Conservation (phyloP, 2,888 invertebrate genomes). For the Spisula solida region DNA sequence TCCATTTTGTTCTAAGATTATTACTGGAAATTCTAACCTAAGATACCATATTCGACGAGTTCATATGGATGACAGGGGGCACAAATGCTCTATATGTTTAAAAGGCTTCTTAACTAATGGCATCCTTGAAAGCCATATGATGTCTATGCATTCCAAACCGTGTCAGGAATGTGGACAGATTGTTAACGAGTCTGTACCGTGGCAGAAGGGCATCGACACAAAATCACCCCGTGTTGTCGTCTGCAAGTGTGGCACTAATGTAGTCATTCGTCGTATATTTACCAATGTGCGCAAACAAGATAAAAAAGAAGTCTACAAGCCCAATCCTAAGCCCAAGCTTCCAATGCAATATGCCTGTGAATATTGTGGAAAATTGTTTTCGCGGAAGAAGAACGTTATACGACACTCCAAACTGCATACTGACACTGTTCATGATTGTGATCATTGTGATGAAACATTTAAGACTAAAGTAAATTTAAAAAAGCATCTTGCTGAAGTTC, state of each 20-base stretch:
- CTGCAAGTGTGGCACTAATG: constrained; percentile 31
- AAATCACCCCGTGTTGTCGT: background rate
- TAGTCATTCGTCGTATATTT: constrained; percentile 28
- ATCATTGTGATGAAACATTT: background rate
- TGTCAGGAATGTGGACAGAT: constrained; percentile 38
- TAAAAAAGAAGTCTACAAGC: background rate
- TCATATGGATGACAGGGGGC: constrained; percentile 36
- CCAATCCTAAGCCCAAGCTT: background rate
- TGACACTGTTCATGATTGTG: background rate
- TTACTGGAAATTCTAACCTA: constrained; percentile 62
- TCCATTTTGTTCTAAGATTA: constrained; percentile 59
- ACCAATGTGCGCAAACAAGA: background rate
- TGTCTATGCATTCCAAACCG: constrained; percentile 41
- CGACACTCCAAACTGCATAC: constrained; percentile 28
- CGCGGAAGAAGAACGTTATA: background rate
- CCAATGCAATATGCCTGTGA: constrained; percentile 30
- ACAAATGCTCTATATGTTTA: constrained; percentile 39
- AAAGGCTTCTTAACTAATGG: constrained; percentile 13
- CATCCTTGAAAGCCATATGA: constrained; percentile 30
- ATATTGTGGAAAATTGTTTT: constrained; percentile 41
- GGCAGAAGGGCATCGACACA: constrained; percentile 13
- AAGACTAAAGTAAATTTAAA: background rate
- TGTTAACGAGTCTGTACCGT: constrained; percentile 42
- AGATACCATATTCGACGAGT: constrained; percentile 40
- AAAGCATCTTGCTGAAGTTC: background rate